Evolutionary conservation across 2,888 invertebrate species (phyloP).

Genomic region (Clostera curtula): DNA sequence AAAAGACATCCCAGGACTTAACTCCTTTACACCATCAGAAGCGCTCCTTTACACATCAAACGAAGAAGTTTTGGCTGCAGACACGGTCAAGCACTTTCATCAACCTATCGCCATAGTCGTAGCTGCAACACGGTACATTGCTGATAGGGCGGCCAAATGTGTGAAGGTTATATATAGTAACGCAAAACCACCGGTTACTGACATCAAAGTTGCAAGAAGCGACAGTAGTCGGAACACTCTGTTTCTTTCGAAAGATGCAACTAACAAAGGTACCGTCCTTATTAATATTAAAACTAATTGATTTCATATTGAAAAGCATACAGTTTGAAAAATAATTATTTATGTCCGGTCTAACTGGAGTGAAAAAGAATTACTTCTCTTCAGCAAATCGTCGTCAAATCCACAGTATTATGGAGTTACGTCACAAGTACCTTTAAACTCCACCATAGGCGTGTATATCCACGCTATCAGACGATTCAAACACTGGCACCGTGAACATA

Average conservation of each 20-base stretch:
- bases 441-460: too few relatives aligned
- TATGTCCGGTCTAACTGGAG: too few relatives aligned
- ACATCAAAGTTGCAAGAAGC: conserved; percentile 9
- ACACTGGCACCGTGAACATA: too few relatives aligned
- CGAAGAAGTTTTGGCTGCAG: conserved; percentile 61
- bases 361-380: too few relatives aligned
- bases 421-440: too few relatives aligned
- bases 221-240: conserved; percentile 6
- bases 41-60: conserved; percentile 15
- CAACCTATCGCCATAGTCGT: conserved; percentile 66
- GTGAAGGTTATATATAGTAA: conserved; percentile 68
- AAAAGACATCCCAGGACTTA: conserved; percentile 79
- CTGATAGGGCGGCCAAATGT: conserved; percentile 69
- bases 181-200: conserved; percentile 9
- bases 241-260: conserved; percentile 4
- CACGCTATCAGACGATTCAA: too few relatives aligned
- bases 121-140: conserved; percentile 70
- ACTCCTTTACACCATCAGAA: conserved; percentile 54
- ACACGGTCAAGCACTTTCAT: conserved; percentile 39
- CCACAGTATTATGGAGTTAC: too few relatives aligned
- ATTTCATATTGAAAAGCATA: too few relatives aligned
- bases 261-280: conserved; percentile 9
- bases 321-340: too few relatives aligned
- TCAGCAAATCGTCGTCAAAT: too few relatives aligned
- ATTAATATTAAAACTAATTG: conserved; percentile 14